Evolutionary conservation across 2,888 invertebrate species (phyloP), one percentile per base, ranked within the genome.

Genomic region (Nemotelus nigrinus): DNA sequence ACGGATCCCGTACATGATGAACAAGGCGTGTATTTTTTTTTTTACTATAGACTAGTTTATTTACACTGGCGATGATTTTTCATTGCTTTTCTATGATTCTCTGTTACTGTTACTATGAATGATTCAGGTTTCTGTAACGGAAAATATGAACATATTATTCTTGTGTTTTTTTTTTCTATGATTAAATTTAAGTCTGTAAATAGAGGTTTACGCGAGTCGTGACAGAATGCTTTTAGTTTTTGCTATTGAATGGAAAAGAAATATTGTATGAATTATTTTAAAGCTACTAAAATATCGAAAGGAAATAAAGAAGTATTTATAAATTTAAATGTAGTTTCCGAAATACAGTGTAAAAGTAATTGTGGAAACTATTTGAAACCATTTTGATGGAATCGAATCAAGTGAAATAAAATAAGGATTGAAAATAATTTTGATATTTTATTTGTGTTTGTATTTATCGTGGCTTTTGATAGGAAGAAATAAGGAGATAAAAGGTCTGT

Each of bases 281-380:
- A 55, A 70, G 39, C 4, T 48, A 41, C 43, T 10, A 64, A 67
- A 67, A 3, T n/a, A 60, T 3, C 25, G 25, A 7, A 70, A 43
- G 6, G 44, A 2, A 70, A 70, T 70, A 70, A 70, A 70, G 70
- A 70, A 70, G 48, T 70, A 70, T 70, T 70, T 70, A 70, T 70
- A 70, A 70, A 70, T 70, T 25, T 70, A 41, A 53, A 70, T 5
- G 47, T 70, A 70, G 70, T 70, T 70, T 50, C 55, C 55, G 43
- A 70, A n/a, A 43, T 25, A 25, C 25, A n/a, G 43, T 43, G 7
- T n/a, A 63, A 1, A 63, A 63, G 3, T 41, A 7, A 63, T 39
- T 41, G 3, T 63, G 4, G 41, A 63, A 39, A 43, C 5, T 8
- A 63, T 39, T 63, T 63, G 43, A 63, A 5, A 4, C 63, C 7